Evolutionary conservation across 2,113 vertebrate genomes (phyloP).

Genomic region (Suricata suricatta): DNA sequence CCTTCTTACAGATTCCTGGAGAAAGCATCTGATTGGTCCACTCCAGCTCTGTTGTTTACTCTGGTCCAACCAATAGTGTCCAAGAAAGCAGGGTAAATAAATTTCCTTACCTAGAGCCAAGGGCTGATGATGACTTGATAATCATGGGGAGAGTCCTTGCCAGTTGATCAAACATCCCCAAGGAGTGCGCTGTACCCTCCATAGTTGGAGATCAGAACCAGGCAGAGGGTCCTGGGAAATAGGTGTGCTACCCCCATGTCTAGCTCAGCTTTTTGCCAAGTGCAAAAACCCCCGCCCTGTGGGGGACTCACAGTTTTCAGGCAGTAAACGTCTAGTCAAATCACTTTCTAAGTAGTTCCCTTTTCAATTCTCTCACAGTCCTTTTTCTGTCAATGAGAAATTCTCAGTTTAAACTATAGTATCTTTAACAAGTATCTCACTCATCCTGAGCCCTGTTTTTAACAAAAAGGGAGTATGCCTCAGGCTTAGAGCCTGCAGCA

Average conservation of each 20-base stretch:
- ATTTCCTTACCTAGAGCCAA: neutral
- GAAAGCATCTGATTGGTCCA: neutral
- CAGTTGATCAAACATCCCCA: neutral
- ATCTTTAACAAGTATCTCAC: constrained; percentile 17
- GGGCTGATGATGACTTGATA: neutral
- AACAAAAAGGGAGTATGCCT: constrained; percentile 3
- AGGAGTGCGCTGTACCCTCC: neutral
- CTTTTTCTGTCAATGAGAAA: constrained; percentile 35
- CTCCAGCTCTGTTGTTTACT: rapidly evolving
- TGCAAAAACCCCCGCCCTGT: neutral
- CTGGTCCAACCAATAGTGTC: neutral
- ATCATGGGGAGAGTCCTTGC: neutral
- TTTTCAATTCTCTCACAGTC: neutral
- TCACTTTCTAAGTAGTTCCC: neutral
- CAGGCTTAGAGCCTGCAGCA: constrained; percentile 58
- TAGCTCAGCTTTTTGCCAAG: neutral
- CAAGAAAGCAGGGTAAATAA: neutral
- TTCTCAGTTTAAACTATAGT: neutral
- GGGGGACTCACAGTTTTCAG: neutral
- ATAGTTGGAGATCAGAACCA: neutral
- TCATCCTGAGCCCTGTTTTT: constrained; percentile 37
- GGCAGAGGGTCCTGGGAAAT: neutral
- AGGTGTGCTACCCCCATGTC: neutral
- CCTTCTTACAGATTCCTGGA: neutral
- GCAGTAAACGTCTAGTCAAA: neutral